These are phyloP conservation scores for Byasa hedistus DNA, from an alignment of 2,888 invertebrate species.

Conservation along the genomic window DNA sequence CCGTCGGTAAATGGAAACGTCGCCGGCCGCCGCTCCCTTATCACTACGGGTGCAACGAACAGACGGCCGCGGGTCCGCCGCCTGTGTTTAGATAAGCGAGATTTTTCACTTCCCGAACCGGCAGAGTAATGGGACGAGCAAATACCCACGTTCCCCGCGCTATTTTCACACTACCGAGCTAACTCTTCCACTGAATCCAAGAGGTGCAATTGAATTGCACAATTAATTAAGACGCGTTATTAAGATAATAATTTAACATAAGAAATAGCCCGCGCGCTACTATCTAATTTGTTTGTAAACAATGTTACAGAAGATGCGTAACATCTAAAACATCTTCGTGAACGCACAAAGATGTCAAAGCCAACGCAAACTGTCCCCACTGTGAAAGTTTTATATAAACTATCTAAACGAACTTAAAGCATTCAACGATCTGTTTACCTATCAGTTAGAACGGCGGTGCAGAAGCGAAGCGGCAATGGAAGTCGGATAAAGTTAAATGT, in stretches of 20 bases:
- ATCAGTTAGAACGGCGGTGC: neutral
- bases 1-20: conserved; percentile 68
- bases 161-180: conserved; percentile 60
- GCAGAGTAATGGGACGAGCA: conserved; percentile 69
- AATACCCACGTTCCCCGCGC: conserved; percentile 60
- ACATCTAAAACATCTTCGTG: conserved; percentile 47
- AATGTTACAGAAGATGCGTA: conserved; percentile 47
- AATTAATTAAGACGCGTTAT: conserved; percentile 3
- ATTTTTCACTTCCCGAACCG: conserved; percentile 77
- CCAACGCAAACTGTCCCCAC: conserved; percentile 41
- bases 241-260: conserved; percentile 18
- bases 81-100: conserved; percentile 74
- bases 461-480: conserved; percentile 32
- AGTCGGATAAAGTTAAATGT: conserved; percentile 34
- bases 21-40: conserved; percentile 73
- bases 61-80: conserved; percentile 73
- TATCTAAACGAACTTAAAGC: neutral
- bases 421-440: conserved; percentile 19
- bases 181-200: conserved; percentile 53
- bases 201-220: too few species aligned
- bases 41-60: conserved; percentile 79
- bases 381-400: conserved; percentile 6
- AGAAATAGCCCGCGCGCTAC: conserved; percentile 26
- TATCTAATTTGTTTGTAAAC: conserved; percentile 66
- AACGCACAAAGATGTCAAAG: conserved; percentile 60